phyloP scores from a whole-genome alignment of 2,888 invertebrate genomes.

The Neria commutata region DNA sequence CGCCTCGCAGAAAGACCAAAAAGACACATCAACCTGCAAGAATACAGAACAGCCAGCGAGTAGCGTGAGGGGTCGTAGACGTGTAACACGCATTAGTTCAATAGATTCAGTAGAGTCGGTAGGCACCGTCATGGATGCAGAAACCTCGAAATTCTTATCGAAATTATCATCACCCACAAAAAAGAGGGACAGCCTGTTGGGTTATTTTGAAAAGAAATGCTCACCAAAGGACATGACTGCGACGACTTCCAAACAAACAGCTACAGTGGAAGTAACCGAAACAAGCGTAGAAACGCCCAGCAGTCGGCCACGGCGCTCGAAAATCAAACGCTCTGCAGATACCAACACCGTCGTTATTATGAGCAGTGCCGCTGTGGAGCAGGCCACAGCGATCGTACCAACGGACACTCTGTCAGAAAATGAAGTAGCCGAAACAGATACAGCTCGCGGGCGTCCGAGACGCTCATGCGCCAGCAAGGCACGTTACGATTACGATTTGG shows the following conservation, averaged over 20 bases:
- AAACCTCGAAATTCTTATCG: constrained; percentile 63
- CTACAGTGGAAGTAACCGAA: constrained; percentile 1
- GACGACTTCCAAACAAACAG: constrained; percentile 9
- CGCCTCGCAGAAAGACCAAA: too few relatives aligned
- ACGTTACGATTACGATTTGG: constrained; percentile 55
- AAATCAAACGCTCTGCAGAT: constrained; percentile 1
- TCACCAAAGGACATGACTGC: constrained; percentile 37
- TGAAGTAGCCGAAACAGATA: constrained; percentile 8
- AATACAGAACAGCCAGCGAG: constrained; percentile 26
- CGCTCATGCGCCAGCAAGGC: constrained; percentile 53
- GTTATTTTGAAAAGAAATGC: constrained; percentile 66
- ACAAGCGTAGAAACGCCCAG: constrained; percentile 4
- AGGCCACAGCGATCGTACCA: not conserved
- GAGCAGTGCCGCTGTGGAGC: constrained; percentile 18
- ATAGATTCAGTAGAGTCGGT: constrained; percentile 29
- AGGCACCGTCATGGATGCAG: constrained; percentile 39
- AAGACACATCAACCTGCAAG: constrained; percentile 8
- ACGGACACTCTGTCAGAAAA: not conserved
- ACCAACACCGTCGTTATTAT: too few relatives aligned
- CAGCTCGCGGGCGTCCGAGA: constrained; percentile 48
- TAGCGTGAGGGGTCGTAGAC: constrained; percentile 35
- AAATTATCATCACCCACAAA: constrained; percentile 67
- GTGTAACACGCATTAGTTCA: constrained; percentile 38
- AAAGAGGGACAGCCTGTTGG: constrained; percentile 68
- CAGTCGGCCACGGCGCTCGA: not conserved